Percentiles rank a stretch among this genome's conserved stretches.
Conservation (phyloP, 2,113 vertebrate genomes). For the Spheniscus mendiculus region DNA sequence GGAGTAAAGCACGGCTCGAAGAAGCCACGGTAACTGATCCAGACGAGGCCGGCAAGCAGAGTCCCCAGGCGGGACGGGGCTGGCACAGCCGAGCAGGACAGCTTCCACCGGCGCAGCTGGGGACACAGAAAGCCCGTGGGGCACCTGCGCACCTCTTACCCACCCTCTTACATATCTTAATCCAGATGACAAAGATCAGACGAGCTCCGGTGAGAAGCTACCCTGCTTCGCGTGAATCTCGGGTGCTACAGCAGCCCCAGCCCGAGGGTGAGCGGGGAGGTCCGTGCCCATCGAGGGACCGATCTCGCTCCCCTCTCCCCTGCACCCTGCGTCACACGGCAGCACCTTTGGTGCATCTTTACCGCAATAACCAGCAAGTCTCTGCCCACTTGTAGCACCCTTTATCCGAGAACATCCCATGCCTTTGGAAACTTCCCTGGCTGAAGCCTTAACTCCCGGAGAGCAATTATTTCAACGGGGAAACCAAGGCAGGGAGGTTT, state of each 20-base stretch:
- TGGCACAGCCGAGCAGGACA: not conserved
- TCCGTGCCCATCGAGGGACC: not conserved
- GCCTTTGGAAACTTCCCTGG: not conserved
- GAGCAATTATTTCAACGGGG: not conserved
- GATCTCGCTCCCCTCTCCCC: rapidly evolving
- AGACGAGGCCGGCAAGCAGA: not conserved
- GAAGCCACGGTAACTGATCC: rapidly evolving
- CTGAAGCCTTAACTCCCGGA: not conserved
- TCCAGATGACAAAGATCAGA: not conserved
- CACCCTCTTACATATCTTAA: not conserved
- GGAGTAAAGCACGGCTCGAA: not conserved
- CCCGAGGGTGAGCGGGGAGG: rapidly evolving
- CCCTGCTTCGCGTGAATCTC: rapidly evolving
- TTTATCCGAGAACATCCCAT: not conserved
- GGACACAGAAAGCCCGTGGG: rapidly evolving
- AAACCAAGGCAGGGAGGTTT: not conserved
- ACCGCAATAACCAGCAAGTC: not conserved
- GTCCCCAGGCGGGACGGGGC: not conserved
- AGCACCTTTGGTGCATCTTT: not conserved
- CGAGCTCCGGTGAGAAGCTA: not conserved
- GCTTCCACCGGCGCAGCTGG: rapidly evolving
- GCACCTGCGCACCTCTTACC: not conserved
- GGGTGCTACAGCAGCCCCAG: not conserved
- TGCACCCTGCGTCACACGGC: rapidly evolving
- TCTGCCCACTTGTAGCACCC: not conserved